These are phyloP conservation scores for Cydia amplana DNA, from an alignment of 1,140 invertebrate genomes.

Conservation along the genomic window DNA sequence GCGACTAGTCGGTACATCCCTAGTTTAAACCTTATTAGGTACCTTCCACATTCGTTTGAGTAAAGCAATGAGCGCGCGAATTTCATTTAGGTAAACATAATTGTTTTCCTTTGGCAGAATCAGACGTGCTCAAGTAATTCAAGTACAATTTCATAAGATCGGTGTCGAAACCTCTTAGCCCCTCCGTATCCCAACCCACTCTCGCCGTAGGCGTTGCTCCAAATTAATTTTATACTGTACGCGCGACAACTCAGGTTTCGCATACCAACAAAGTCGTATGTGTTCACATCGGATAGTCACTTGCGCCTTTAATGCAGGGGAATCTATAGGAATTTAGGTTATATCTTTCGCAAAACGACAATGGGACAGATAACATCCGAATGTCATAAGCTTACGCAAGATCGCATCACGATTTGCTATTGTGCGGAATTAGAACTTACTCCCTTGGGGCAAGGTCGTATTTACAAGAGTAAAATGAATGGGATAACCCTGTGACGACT, in stretches of 20 bases:
- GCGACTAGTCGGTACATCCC: too few relatives aligned
- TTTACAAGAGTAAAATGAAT: neutral
- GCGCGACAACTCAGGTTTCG: slow-evolving; percentile 49
- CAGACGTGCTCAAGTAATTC: neutral
- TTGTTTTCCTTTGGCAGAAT: neutral
- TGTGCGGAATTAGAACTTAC: neutral
- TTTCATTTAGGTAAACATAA: too few relatives aligned
- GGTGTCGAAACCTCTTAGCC: slow-evolving; percentile 37
- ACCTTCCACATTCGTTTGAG: too few relatives aligned
- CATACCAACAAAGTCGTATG: slow-evolving; percentile 29
- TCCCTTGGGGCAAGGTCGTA: neutral
- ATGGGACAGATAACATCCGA: slow-evolving; percentile 25
- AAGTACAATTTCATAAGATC: slow-evolving; percentile 13
- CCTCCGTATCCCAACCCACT: slow-evolving; percentile 42
- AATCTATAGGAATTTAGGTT: slow-evolving; percentile 18
- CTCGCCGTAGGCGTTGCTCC: slow-evolving; percentile 45
- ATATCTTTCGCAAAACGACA: slow-evolving; percentile 8
- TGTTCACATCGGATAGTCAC: neutral
- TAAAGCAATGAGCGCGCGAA: too few relatives aligned
- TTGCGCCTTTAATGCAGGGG: neutral
- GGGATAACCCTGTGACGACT: neutral
- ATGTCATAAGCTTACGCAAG: slow-evolving; percentile 7
- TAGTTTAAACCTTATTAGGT: too few relatives aligned
- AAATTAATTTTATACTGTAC: slow-evolving; percentile 57
- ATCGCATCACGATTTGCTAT: neutral